Conservation (phyloP, 2,888 invertebrate species). For the Drosophila atripex region DNA sequence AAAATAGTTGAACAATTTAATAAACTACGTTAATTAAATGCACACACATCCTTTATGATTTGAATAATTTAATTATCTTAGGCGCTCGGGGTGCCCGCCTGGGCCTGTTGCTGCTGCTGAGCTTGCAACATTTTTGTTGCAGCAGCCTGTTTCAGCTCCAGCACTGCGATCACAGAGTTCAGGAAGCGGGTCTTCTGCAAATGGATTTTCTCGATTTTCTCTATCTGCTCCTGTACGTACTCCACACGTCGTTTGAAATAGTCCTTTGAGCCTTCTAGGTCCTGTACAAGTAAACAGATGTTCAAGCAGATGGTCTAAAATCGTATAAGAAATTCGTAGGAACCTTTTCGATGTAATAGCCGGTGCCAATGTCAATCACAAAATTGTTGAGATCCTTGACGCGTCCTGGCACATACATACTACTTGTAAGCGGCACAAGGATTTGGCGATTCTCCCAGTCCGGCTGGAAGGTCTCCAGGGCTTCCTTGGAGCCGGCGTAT, state of each 20-base stretch:
- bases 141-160: constrained; percentile 87
- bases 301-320: not conserved
- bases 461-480: constrained; percentile 91
- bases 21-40: constrained; percentile 74
- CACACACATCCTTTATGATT: constrained; percentile 63
- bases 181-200: constrained; percentile 91
- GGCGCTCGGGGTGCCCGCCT: constrained; percentile 23
- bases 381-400: constrained; percentile 93
- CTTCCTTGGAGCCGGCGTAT: constrained; percentile 94
- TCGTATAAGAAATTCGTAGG: not conserved
- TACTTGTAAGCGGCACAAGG: constrained; percentile 96
- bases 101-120: constrained; percentile 55
- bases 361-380: constrained; percentile 97
- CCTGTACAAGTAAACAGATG: constrained; percentile 84
- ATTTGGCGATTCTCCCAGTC: constrained; percentile 92
- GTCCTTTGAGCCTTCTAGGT: constrained; percentile 92
- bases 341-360: constrained; percentile 97
- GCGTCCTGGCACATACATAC: constrained; percentile 98
- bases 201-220: constrained; percentile 90
- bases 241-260: constrained; percentile 96
- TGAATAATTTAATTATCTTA: constrained; percentile 69
- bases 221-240: constrained; percentile 97
- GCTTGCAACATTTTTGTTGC: constrained; percentile 68
- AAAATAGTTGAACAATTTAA: constrained; percentile 70
- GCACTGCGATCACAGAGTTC: constrained; percentile 90